Base-by-base conservation (phyloP, 2,888 invertebrate genomes). In the Eupithecia subumbrata region DNA sequence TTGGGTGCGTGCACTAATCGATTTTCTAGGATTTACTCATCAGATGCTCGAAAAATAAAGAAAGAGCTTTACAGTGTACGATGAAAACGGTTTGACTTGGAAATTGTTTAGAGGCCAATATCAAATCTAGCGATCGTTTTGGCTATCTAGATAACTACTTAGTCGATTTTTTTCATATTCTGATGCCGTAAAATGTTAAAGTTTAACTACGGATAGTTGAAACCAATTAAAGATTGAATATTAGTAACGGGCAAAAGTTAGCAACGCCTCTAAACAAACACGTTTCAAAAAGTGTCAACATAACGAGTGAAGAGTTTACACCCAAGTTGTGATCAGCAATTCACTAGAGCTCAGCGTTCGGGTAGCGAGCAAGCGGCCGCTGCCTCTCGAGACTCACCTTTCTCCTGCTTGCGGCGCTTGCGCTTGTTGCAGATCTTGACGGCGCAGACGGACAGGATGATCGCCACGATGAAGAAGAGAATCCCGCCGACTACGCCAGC, bases 341-440 rank as follows among this genome's bases (percentile, higher is more conserved):
- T 40, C 69, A 77, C 70, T 34, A 34, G 68, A 56, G 56, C 75
- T 71, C 78, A 72, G 81, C 78, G 78, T 79, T 80, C 77, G 78
- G 86, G 89, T 82, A 84, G 89, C 88, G 89, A 86, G 89, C 90
- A 80, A 84, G 90, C 91, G 91, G 90, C 89, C 87, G 87, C 86
- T 70, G 77, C 71, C 72, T 14, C 25, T 60, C 64, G n/a, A 11
- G 14, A 73, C 95, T 95, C 96, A 99, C 99, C 99, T 98, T 99
- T 98, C 95, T 98, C 98, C 95, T 98, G 98, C 97, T 98, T 98
- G 96, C 98, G 97, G 88, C 98, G 96, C 95, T 98, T 98, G 90
- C 98, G 96, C 95, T 98, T 98, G 96, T 99, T 99, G 96, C 98
- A 98, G 94, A 99, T 98, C 96, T 99, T 98, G 89, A 99, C 98